Conservation (phyloP, 1,140 invertebrate genomes). For the Drosophila bocqueti region DNA sequence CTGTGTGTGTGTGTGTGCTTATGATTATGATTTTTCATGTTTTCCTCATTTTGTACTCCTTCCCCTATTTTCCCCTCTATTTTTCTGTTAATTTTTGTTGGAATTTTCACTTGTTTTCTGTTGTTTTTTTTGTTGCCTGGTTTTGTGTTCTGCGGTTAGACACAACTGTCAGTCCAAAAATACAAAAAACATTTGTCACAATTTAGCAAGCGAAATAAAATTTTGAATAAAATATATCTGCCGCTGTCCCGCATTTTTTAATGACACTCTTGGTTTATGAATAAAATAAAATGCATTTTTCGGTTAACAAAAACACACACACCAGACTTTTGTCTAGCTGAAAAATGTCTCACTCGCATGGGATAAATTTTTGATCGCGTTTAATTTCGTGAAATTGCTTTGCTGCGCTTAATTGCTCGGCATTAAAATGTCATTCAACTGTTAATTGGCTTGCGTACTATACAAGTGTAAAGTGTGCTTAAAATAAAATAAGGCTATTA, state of each 20-base stretch:
- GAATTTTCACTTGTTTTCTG: slow-evolving; percentile 20
- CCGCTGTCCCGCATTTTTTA: slow-evolving; percentile 59
- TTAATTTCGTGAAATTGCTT: slow-evolving; percentile 33
- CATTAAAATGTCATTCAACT: slow-evolving; percentile 83
- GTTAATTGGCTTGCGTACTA: slow-evolving; percentile 65
- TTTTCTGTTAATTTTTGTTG: slow-evolving; percentile 25
- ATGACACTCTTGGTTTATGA: slow-evolving; percentile 74
- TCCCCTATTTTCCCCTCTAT: neutral
- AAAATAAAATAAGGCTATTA: slow-evolving; percentile 71
- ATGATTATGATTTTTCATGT: slow-evolving; percentile 70
- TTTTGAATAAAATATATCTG: slow-evolving; percentile 76
- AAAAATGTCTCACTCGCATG: slow-evolving; percentile 66
- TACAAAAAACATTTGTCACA: slow-evolving; percentile 71
- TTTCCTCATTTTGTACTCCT: slow-evolving; percentile 16
- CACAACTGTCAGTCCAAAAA: slow-evolving; percentile 62
- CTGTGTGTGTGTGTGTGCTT: slow-evolving; percentile 33
- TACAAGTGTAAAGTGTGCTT: slow-evolving; percentile 62
- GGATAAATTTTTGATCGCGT: slow-evolving; percentile 56
- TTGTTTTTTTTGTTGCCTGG: slow-evolving; percentile 10
- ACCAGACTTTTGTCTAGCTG: slow-evolving; percentile 6
- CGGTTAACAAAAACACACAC: slow-evolving; percentile 35
- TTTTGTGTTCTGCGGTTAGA: slow-evolving; percentile 68
- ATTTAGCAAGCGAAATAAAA: slow-evolving; percentile 71
- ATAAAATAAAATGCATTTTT: slow-evolving; percentile 72
- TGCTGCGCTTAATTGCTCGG: slow-evolving; percentile 63